A percentile compares a stretch with the other conserved stretches of the same genome.
Conservation (phyloP, 2,797 vertebrate species). For the Trichosurus vulpecula region DNA sequence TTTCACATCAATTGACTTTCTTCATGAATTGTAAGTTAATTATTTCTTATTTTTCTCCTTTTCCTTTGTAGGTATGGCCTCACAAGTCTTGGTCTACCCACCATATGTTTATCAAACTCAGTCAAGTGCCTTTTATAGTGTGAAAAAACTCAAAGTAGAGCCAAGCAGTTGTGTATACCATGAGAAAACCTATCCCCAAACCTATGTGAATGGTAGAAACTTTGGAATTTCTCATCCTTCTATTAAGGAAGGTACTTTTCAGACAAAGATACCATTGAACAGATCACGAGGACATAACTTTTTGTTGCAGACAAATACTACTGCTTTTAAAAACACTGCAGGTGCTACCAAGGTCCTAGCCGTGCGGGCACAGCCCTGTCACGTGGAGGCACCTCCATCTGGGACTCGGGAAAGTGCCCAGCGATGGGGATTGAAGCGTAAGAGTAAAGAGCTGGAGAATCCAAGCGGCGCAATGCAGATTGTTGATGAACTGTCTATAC, state of each 20-base stretch:
- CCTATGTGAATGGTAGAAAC: conserved; percentile 96
- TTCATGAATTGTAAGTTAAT: not conserved
- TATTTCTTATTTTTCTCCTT: conserved; percentile 51
- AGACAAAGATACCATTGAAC: conserved; percentile 90
- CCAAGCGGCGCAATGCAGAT: conserved; percentile 96
- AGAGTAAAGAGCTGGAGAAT: conserved; percentile 96
- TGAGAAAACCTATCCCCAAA: conserved; percentile 94
- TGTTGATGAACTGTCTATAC: conserved; percentile 96
- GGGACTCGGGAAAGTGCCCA: conserved; percentile 89
- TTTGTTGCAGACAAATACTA: conserved; percentile 90
- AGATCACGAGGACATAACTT: conserved; percentile 91
- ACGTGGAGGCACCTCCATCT: conserved; percentile 78
- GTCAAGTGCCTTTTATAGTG: conserved; percentile 99
- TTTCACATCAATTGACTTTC: not conserved
- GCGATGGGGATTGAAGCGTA: conserved; percentile 99
- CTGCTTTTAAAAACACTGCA: conserved; percentile 89
- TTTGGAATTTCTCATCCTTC: conserved; percentile 92
- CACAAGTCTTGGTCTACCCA: conserved; percentile 99
- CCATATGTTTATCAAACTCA: conserved; percentile 99
- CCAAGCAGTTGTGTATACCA: conserved; percentile 97
- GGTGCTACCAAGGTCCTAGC: conserved; percentile 87
- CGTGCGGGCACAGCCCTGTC: conserved; percentile 81
- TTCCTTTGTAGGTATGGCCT: conserved; percentile 95
- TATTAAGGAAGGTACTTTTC: conserved; percentile 90
- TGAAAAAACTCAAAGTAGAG: conserved; percentile 99